Evolutionary conservation across 2,888 invertebrate genomes (phyloP).

Genomic region (Syrista parreyssii): DNA sequence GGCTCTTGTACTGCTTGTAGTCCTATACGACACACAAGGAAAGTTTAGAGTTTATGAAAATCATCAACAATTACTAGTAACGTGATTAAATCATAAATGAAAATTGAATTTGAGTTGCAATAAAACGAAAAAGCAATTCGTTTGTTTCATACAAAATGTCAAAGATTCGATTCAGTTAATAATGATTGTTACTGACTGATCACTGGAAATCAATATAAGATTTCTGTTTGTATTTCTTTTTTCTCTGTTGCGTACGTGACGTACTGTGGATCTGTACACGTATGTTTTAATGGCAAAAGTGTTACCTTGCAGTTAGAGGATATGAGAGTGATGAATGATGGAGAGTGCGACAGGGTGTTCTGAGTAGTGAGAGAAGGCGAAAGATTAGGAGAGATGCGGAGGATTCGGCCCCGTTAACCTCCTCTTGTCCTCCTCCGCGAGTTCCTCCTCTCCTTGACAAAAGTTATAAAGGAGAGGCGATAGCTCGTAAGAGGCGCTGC

Average conservation of each 20-base stretch:
- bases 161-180: not conserved
- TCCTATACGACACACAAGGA: not conserved
- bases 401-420: conserved; percentile 57
- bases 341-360: not conserved
- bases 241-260: not conserved
- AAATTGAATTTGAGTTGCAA: not conserved
- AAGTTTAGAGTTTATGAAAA: not conserved
- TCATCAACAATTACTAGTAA: not conserved
- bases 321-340: not conserved
- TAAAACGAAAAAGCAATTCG: not conserved
- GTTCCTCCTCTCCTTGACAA: conserved; percentile 41
- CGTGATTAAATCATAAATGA: not conserved
- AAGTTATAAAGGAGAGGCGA: conserved; percentile 63
- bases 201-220: not conserved
- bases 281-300: not conserved
- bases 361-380: not conserved
- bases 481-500: conserved; percentile 53
- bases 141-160: not conserved
- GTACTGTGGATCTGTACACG: not conserved
- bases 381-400: not conserved
- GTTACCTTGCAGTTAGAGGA: not conserved
- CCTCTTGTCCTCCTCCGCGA: conserved; percentile 31
- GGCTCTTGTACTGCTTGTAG: not conserved
- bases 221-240: not conserved
- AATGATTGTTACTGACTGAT: not conserved